phyloP scores from a whole-genome alignment of 2,888 invertebrate species.

The Hydroisotoma schaefferi region DNA sequence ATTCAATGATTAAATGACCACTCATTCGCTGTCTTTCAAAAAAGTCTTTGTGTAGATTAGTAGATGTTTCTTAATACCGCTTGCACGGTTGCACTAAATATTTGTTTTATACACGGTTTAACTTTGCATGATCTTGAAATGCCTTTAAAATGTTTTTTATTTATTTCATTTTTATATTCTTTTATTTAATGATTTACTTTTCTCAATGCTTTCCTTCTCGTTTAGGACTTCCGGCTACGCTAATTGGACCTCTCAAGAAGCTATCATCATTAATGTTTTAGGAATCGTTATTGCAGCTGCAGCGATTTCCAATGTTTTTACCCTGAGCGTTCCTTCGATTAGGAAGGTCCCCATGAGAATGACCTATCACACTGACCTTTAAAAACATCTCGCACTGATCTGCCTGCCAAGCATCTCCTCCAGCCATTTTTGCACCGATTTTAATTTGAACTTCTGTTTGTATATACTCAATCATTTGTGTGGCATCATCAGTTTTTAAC shows the following conservation, averaged over 20 bases:
- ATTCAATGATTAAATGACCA: too few relatives aligned
- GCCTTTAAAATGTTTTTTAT: constrained; percentile 28
- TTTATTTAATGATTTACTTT: constrained; percentile 44
- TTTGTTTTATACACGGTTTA: too few relatives aligned
- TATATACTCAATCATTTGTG: constrained; percentile 13
- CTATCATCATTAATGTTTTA: constrained; percentile 66
- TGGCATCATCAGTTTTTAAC: too few relatives aligned
- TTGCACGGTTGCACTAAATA: too few relatives aligned
- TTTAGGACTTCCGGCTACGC: constrained; percentile 35
- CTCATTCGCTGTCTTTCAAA: too few relatives aligned
- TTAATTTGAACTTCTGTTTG: neutral
- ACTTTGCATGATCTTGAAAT: constrained; percentile 3
- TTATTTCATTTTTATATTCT: constrained; percentile 34
- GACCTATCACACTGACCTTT: constrained; percentile 49
- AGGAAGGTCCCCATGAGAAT: constrained; percentile 46
- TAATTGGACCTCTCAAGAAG: constrained; percentile 57
- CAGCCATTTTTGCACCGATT: constrained; percentile 10
- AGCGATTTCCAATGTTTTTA: constrained; percentile 62
- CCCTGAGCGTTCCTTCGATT: constrained; percentile 44
- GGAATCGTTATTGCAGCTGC: constrained; percentile 64
- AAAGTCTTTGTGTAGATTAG: too few relatives aligned
- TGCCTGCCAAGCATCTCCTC: neutral
- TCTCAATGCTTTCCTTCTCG: constrained; percentile 38
- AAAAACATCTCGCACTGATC: constrained; percentile 14
- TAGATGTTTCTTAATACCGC: too few relatives aligned